phyloP scores from a whole-genome alignment of 1,140 invertebrate species.

The Drosophila bocqueti region DNA sequence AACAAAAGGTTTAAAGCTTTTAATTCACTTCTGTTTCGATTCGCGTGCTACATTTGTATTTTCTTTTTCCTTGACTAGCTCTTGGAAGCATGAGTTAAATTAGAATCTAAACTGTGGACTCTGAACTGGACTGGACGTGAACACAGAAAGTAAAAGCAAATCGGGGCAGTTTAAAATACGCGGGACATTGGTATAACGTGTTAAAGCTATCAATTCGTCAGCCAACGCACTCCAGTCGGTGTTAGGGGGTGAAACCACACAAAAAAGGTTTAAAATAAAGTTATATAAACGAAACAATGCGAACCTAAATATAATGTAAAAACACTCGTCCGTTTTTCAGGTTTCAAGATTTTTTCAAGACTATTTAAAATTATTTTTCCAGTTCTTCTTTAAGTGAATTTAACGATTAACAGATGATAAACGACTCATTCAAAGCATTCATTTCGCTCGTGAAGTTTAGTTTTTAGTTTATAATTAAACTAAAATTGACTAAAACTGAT shows the following conservation, averaged over 20 bases:
- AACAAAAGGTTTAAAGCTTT: conserved; percentile 65
- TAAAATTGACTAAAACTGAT: background rate
- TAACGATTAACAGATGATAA: background rate
- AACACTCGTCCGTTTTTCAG: background rate
- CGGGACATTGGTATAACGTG: conserved; percentile 75
- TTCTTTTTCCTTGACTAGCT: conserved; percentile 59
- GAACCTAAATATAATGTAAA: background rate
- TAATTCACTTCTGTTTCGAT: conserved; percentile 48
- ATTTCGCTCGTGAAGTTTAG: background rate
- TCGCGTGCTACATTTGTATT: conserved; percentile 23
- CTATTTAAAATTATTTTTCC: background rate
- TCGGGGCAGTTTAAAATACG: conserved; percentile 69
- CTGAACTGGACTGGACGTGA: conserved; percentile 27
- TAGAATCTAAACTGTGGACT: conserved; percentile 45
- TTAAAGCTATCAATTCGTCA: conserved; percentile 76
- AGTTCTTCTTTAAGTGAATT: background rate
- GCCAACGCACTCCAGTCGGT: conserved; percentile 47
- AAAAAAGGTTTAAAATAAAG: conserved; percentile 1
- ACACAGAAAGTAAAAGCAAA: conserved; percentile 60
- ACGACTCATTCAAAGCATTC: background rate
- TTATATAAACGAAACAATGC: too few relatives aligned
- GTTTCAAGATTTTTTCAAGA: background rate
- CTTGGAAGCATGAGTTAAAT: conserved; percentile 61
- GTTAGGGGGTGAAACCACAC: conserved; percentile 5
- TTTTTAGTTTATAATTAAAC: background rate